Base-by-base conservation (phyloP, 2,888 invertebrate genomes). In the Neoitamus cyanurus region DNA sequence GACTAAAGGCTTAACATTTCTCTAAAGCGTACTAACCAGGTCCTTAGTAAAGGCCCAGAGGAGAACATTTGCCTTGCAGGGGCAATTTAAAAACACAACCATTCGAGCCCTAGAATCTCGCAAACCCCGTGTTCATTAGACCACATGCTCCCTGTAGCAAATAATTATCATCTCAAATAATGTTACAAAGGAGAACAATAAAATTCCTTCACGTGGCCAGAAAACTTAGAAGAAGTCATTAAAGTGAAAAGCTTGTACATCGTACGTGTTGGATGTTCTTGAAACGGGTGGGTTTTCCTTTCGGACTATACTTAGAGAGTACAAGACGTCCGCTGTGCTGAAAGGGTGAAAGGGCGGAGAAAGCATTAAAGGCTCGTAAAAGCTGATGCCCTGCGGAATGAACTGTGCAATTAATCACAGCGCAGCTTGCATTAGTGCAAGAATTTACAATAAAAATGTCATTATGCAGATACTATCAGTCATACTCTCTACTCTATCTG, bases 381-480 rank as follows among this genome's bases (percentile, higher is more conserved):
- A 78, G 48, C 2, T 30, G 28, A 78, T 15, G 48, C 48, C 7
- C 31, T 48, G 30, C 31, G 15, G 30, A 46, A 78, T 78, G 78
- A 48, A 78, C 15, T 31, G 58, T 78, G 78, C 78, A 78, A 78
- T 78, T 78, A 78, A 78, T 42, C 78, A 58, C 48, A 30, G 58
- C 46, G 34, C 78, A 78, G 48, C 78, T 78, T 78, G 78, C 78
- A 48, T 48, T 46, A 58, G 58, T 78, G 15, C 58, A 78, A 46
- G 31, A 58, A 78, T 78, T 58, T 46, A 78, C 78, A 78, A 78
- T 78, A 58, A 78, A 78, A 73, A 78, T 28, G 48, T 15, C 78
- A 78, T 78, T 78, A 78, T 78, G 78, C 78, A 78, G 31, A 78
- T 58, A 58, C 58, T 78, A 78, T 78, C 78, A 78, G 78, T 78